Conservation (phyloP, 2,888 invertebrate species). For the Beris chalybata region DNA sequence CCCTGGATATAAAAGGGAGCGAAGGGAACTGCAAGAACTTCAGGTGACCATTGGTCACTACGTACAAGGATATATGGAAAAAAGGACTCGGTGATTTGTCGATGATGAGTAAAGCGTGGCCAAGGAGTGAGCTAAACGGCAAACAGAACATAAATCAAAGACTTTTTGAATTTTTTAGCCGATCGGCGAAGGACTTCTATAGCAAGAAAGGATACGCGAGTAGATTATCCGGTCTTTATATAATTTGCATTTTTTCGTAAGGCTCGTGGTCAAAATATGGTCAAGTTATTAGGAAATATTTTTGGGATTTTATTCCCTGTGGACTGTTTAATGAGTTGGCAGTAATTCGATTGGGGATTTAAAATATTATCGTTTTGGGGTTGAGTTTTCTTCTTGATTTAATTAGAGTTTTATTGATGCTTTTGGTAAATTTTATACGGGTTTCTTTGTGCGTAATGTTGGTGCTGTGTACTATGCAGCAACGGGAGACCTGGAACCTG, state of each 20-base stretch:
- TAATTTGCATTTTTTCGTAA: constrained; percentile 29
- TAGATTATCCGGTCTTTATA: constrained; percentile 18
- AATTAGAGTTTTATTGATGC: too few species aligned
- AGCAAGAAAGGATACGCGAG: background rate
- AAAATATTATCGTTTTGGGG: background rate
- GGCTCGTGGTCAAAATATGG: constrained; percentile 39
- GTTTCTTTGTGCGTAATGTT: too few species aligned
- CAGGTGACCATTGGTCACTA: constrained; percentile 35
- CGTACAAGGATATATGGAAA: background rate
- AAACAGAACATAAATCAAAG: constrained; percentile 38
- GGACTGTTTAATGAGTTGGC: constrained; percentile 32
- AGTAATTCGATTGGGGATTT: constrained; percentile 36
- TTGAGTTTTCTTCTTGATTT: too few species aligned
- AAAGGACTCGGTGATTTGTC: constrained; percentile 26
- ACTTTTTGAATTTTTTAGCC: constrained; percentile 30
- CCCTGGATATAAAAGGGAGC: background rate
- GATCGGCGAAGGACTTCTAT: too few species aligned
- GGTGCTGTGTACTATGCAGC: too few species aligned
- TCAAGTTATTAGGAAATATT: constrained; percentile 36
- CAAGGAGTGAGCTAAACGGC: constrained; percentile 35
- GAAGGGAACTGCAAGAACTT: background rate
- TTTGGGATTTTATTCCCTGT: constrained; percentile 22
- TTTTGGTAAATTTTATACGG: too few species aligned
- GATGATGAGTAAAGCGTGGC: constrained; percentile 34
- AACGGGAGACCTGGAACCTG: too few species aligned